Evolutionary conservation across 2,113 vertebrate species (phyloP).

Genomic region (Malurus elegans): DNA sequence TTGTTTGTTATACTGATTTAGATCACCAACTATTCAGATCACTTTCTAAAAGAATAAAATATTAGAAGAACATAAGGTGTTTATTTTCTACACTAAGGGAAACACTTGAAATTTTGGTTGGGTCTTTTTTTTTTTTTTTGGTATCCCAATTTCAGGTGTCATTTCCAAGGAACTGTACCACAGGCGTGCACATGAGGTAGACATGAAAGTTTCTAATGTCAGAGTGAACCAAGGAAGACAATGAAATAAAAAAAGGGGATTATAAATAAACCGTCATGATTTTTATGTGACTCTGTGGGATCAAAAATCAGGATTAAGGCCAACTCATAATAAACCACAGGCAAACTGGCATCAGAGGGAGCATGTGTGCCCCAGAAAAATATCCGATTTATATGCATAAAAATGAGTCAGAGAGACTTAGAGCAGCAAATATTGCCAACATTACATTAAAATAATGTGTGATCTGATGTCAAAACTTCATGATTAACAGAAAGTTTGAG

Average conservation of each 20-base stretch:
- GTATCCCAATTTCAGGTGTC: background rate
- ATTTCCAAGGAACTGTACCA: background rate
- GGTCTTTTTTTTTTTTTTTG: background rate
- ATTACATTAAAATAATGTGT: background rate
- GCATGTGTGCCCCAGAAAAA: conserved; percentile 6
- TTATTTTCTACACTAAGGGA: background rate
- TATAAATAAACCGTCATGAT: background rate
- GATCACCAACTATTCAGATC: background rate
- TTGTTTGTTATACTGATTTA: background rate
- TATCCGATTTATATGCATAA: background rate
- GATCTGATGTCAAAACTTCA: background rate
- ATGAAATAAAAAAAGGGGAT: background rate
- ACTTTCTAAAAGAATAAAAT: background rate
- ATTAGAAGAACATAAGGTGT: background rate
- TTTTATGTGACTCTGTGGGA: background rate
- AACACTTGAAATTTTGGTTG: background rate
- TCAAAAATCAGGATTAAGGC: conserved; percentile 1
- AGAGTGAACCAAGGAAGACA: background rate
- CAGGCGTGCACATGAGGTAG: background rate
- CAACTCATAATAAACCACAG: background rate
- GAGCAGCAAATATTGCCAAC: background rate
- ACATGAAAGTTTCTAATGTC: background rate
- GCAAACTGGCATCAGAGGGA: background rate
- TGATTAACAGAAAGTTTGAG: background rate
- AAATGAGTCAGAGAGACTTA: background rate